A percentile compares a stretch with the other conserved stretches of the same genome.
Evolutionary conservation across 1,140 invertebrate genomes (phyloP).

Genomic region (Drosophila gunungcola): DNA sequence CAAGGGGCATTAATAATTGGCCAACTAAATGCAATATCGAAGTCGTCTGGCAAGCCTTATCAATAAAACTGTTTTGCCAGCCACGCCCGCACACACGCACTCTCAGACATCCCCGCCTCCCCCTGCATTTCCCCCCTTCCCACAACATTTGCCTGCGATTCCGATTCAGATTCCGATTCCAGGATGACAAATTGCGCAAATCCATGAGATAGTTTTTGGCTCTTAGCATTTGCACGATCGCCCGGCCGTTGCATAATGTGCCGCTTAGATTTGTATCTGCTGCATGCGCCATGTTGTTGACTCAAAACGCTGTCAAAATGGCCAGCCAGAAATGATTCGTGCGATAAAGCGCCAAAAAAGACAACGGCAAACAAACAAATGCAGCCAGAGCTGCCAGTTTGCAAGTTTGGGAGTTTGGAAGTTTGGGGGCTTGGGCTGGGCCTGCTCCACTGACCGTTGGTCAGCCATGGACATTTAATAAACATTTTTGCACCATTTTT

Average conservation of each 20-base stretch:
- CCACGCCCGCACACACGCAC: constrained; percentile 80
- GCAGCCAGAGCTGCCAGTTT: constrained; percentile 23
- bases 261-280: constrained; percentile 80
- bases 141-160: constrained; percentile 3
- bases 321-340: constrained; percentile 78
- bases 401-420: constrained; percentile 1
- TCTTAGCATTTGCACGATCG: constrained; percentile 59
- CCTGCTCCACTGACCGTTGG: constrained; percentile 50
- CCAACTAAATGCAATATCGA: constrained; percentile 72
- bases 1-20: constrained; percentile 81
- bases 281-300: constrained; percentile 80
- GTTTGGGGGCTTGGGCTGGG: constrained; percentile 28
- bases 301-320: constrained; percentile 82
- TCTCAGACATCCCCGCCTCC: constrained; percentile 13
- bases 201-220: constrained; percentile 80
- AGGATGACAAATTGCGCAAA: constrained; percentile 83
- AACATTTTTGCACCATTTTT: constrained; percentile 79
- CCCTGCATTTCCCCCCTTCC: not conserved
- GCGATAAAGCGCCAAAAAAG: constrained; percentile 66
- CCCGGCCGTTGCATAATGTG: constrained; percentile 71
- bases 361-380: constrained; percentile 60
- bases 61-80: constrained; percentile 71
- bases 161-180: constrained; percentile 48
- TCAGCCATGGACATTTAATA: constrained; percentile 72
- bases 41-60: constrained; percentile 68